Base-by-base conservation (phyloP, 2,797 vertebrate species). In the Pipistrellus kuhlii region DNA sequence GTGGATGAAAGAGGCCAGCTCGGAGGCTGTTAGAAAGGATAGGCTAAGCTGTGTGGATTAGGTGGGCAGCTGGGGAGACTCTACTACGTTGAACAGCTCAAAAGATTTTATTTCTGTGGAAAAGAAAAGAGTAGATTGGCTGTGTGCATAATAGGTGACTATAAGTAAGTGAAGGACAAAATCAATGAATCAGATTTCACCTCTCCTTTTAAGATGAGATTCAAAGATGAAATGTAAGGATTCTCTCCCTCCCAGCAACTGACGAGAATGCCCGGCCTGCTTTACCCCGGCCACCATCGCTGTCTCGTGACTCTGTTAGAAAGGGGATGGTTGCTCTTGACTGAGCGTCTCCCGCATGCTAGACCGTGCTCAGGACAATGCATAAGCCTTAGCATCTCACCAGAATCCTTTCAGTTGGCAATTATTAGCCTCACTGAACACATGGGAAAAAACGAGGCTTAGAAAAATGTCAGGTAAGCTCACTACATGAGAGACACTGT, bases 101-200 rank as follows among this genome's bases (percentile, higher is more conserved):
- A 64, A 71, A 64, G 13, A 68, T 35, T 78, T 78, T 77, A 81
- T 90, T 76, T 88, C 64, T 92, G 46, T 25, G 14, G 8, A 7
- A 48, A 59, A 80, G 46, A 83, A 92, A 73, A 68, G 8, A 73
- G 44, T 72, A 48, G 51, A 75, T 8, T 87, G 48, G 13, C 69
- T 44, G 4, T 41, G 18, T 27, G 48, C 13, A 77, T 62, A 51
- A 57, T 23, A 91, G 23, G 17, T 59, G 38, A 66, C 23, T 48
- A 21, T 17, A 68, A 66, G 14, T 82, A 84, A 95, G 35, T 66
- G 62, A 78, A 84, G 51, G 25, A 18, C 25, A 80, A 53, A 51
- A 53, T 7, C 59, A 83, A 57, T 23, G 6, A 38, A 25, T 66
- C 78, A 32, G 21, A 41, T 86, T 80, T 73, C 15, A 35, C 27